Evolutionary conservation across 1,140 invertebrate species (phyloP).

Genomic region (Drosophila mayri): DNA sequence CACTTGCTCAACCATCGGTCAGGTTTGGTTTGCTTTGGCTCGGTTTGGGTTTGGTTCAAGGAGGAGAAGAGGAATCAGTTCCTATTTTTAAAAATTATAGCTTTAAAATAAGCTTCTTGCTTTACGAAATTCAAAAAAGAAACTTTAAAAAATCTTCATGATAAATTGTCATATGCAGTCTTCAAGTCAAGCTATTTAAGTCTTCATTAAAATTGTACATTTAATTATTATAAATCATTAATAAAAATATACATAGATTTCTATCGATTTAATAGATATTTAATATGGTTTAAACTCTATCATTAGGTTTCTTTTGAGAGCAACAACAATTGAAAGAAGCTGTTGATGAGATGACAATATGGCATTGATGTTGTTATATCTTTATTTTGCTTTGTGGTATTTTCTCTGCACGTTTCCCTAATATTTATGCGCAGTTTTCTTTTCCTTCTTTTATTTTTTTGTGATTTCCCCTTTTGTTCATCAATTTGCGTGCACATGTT

Average conservation of each 20-base stretch:
- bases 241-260: too few species aligned
- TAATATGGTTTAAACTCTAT: neutral
- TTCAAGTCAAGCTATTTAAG: neutral
- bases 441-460: constrained; percentile 30
- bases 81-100: neutral
- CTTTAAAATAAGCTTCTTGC: neutral
- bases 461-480: constrained; percentile 44
- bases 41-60: neutral
- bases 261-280: neutral
- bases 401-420: constrained; percentile 33
- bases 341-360: neutral
- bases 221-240: too few species aligned
- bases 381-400: constrained; percentile 2
- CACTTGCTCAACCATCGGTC: constrained; percentile 11
- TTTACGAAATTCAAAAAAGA: neutral
- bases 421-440: constrained; percentile 48
- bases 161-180: neutral
- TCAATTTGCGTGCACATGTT: constrained; percentile 55
- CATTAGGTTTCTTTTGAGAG: neutral
- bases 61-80: too few species aligned
- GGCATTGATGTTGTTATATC: neutral
- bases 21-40: neutral
- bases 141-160: neutral
- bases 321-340: neutral
- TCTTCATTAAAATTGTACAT: neutral